These are phyloP conservation scores for Eupeodes corollae DNA, from an alignment of 1,140 invertebrate species.

Conservation along the genomic window DNA sequence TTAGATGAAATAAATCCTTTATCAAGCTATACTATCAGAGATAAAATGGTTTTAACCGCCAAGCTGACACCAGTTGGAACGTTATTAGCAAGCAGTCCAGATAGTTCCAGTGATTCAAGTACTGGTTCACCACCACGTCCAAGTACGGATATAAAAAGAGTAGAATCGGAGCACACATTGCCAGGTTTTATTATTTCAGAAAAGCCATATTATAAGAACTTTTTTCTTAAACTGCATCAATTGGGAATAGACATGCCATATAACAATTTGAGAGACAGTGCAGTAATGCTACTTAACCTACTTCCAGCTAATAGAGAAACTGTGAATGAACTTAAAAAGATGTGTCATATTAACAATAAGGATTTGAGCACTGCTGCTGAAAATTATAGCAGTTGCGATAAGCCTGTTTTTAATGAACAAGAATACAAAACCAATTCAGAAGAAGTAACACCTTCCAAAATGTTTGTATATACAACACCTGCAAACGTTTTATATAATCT, in stretches of 20 bases:
- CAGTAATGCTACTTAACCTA: slow-evolving; percentile 73
- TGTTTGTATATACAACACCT: slow-evolving; percentile 63
- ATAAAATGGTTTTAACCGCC: slow-evolving; percentile 86
- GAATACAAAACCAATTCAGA: too few relatives aligned
- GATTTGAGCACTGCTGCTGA: slow-evolving; percentile 7
- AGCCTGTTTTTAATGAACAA: too few relatives aligned
- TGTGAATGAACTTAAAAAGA: slow-evolving; percentile 50
- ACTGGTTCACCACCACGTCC: slow-evolving; percentile 68
- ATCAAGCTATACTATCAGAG: slow-evolving; percentile 73
- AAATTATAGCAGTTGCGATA: neutral
- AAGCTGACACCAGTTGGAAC: slow-evolving; percentile 71
- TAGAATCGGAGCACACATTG: slow-evolving; percentile 73
- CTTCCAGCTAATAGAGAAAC: slow-evolving; percentile 78
- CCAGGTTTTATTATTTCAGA: slow-evolving; percentile 81
- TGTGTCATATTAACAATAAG: slow-evolving; percentile 35
- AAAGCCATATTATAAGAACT: slow-evolving; percentile 68
- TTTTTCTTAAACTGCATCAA: slow-evolving; percentile 85
- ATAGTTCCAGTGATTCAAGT: slow-evolving; percentile 43
- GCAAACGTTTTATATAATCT: slow-evolving; percentile 65
- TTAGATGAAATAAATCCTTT: slow-evolving; percentile 80
- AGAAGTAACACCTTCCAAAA: slow-evolving; percentile 46
- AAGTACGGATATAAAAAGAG: slow-evolving; percentile 50
- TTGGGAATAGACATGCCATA: slow-evolving; percentile 72
- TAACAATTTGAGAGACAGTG: slow-evolving; percentile 70
- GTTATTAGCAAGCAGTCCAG: slow-evolving; percentile 75